Conservation (phyloP, 2,797 vertebrate species). For the Hafferia zeledoni region DNA sequence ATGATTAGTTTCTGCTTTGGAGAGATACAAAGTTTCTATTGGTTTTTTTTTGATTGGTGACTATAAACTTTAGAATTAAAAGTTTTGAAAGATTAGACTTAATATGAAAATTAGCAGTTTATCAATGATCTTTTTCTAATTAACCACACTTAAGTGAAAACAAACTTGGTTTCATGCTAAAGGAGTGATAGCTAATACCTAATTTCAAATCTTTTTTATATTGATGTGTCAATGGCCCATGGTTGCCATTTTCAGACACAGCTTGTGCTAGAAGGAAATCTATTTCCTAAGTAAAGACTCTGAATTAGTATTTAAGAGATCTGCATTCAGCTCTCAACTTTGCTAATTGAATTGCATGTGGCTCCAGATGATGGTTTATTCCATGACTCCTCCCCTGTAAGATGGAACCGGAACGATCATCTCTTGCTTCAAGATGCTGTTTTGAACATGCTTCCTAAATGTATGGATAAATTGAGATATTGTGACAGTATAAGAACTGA, state of each 20-base stretch:
- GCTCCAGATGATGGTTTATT: neutral
- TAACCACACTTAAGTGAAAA: neutral
- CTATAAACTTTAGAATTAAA: neutral
- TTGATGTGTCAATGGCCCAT: neutral
- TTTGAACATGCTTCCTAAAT: neutral
- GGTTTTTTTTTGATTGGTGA: neutral
- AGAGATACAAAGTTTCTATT: neutral
- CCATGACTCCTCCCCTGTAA: neutral
- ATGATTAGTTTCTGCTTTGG: neutral
- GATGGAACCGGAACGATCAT: neutral
- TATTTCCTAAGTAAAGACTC: neutral
- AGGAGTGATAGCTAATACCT: neutral
- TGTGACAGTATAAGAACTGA: neutral
- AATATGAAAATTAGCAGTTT: neutral
- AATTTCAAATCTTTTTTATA: neutral
- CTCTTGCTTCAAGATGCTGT: neutral
- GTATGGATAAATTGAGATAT: neutral
- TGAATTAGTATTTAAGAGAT: neutral
- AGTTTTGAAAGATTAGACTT: neutral
- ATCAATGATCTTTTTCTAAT: neutral
- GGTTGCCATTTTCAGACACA: neutral
- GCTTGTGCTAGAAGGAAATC: neutral
- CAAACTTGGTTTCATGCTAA: neutral
- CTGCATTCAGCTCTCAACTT: neutral
- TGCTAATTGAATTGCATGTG: neutral